These are phyloP conservation scores for Suncus etruscus DNA, from an alignment of 2,113 vertebrate genomes.

Conservation along the genomic window DNA sequence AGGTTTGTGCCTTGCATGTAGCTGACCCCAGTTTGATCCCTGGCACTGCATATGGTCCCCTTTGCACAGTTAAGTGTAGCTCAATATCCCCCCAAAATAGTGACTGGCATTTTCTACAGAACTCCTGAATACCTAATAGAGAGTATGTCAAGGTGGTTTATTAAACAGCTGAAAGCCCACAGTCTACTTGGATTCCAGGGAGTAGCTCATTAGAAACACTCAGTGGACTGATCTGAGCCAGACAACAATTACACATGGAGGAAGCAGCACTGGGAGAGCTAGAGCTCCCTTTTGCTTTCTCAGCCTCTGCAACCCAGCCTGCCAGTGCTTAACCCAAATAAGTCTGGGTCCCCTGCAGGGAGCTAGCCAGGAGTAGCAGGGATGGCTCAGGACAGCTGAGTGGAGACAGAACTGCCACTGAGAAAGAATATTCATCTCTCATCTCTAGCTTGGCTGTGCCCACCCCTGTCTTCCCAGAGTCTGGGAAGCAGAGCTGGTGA, in stretches of 20 bases:
- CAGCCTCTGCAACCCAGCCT: neutral
- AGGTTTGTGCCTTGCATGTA: too few relatives aligned
- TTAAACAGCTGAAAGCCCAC: neutral
- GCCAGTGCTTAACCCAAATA: neutral
- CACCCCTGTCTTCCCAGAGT: rapidly evolving
- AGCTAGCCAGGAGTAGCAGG: neutral
- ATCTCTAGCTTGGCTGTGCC: too few relatives aligned
- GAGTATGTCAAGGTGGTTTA: neutral
- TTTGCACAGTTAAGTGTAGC: too few relatives aligned
- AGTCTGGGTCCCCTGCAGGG: neutral
- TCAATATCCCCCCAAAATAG: too few relatives aligned
- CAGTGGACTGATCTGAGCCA: neutral
- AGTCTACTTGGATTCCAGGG: neutral
- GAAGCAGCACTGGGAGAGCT: neutral
- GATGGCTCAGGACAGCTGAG: too few relatives aligned
- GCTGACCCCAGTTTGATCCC: too few relatives aligned
- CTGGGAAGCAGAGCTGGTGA: neutral
- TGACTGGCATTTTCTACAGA: too few relatives aligned
- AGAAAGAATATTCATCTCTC: neutral
- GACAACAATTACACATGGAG: neutral
- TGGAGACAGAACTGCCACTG: neutral
- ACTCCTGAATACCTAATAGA: neutral
- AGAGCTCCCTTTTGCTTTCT: neutral
- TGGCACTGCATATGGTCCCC: too few relatives aligned
- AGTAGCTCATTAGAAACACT: constrained; percentile 5